These are phyloP conservation scores for Spicauda simplicius DNA, from an alignment of 2,888 invertebrate genomes.

Conservation along the genomic window DNA sequence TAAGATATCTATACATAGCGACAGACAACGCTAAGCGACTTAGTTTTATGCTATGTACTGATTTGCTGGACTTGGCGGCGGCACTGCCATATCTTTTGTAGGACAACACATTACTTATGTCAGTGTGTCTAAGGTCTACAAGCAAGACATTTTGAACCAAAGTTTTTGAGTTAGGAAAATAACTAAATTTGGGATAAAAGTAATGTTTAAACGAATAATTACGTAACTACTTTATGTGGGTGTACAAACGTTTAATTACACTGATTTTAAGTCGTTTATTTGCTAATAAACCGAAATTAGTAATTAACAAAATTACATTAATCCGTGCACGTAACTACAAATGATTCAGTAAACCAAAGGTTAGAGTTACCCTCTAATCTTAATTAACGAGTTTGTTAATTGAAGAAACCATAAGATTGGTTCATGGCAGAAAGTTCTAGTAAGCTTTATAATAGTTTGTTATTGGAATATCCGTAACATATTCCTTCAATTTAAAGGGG, in stretches of 20 bases:
- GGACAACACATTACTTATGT: no score
- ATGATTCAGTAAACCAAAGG: constrained; percentile 38
- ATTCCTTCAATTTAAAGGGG: background rate
- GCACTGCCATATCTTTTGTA: no score
- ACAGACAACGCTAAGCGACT: no score
- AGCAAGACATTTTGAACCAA: no score
- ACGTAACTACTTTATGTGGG: no score
- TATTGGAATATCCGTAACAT: background rate
- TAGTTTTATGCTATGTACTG: no score
- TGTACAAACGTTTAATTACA: background rate
- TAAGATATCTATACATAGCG: no score
- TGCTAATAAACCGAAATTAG: constrained; percentile 40
- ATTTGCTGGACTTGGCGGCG: no score
- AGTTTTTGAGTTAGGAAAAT: no score
- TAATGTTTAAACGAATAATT: no score
- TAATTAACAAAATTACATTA: constrained; percentile 53
- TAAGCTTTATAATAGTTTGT: background rate
- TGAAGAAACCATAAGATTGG: constrained; percentile 5
- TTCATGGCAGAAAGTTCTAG: background rate
- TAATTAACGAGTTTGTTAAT: constrained; percentile 21
- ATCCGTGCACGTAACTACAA: constrained; percentile 41
- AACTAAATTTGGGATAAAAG: no score
- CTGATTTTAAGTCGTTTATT: constrained; percentile 4
- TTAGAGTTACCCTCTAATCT: constrained; percentile 43
- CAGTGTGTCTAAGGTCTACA: no score